These are phyloP conservation scores for Xylocopa sonorina DNA, from an alignment of 1,140 invertebrate genomes.

Conservation along the genomic window DNA sequence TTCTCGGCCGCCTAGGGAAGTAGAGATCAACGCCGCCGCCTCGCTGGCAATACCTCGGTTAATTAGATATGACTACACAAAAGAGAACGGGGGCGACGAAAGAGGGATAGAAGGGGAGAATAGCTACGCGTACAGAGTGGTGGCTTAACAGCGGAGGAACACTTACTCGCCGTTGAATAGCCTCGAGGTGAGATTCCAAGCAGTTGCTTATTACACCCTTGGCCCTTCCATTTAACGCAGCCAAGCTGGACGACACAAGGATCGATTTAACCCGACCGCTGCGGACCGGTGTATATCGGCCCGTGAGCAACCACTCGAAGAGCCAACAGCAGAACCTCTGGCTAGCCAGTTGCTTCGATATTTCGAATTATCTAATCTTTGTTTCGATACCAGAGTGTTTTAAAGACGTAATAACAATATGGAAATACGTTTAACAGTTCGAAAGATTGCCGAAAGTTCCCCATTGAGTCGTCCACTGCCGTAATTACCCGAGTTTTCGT, in stretches of 20 bases:
- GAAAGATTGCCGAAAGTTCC: constrained; percentile 32
- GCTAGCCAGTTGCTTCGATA: too few relatives aligned
- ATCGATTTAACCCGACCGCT: constrained; percentile 35
- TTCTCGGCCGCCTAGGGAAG: constrained; percentile 33
- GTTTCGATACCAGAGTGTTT: too few relatives aligned
- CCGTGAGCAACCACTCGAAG: too few relatives aligned
- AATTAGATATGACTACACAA: constrained; percentile 65
- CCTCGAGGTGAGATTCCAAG: constrained; percentile 56
- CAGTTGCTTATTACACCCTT: constrained; percentile 49
- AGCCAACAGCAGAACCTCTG: too few relatives aligned
- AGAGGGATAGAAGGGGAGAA: background rate
- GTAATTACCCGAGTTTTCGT: constrained; percentile 19
- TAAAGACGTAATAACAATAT: too few relatives aligned
- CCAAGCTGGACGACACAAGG: constrained; percentile 8
- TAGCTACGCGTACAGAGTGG: constrained; percentile 12
- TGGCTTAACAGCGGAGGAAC: constrained; percentile 21
- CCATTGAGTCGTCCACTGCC: constrained; percentile 14
- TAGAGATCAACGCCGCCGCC: constrained; percentile 46
- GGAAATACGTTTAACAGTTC: too few relatives aligned
- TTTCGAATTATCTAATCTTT: too few relatives aligned
- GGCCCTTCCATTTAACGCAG: constrained; percentile 40
- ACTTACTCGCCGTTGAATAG: constrained; percentile 37
- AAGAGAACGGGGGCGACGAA: constrained; percentile 38
- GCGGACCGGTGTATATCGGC: too few relatives aligned
- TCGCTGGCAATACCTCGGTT: constrained; percentile 45